A percentile compares a stretch with the other conserved stretches of the same genome.
Evolutionary conservation across 1,140 invertebrate species (phyloP).

Genomic region (Agraylea sexmaculata): DNA sequence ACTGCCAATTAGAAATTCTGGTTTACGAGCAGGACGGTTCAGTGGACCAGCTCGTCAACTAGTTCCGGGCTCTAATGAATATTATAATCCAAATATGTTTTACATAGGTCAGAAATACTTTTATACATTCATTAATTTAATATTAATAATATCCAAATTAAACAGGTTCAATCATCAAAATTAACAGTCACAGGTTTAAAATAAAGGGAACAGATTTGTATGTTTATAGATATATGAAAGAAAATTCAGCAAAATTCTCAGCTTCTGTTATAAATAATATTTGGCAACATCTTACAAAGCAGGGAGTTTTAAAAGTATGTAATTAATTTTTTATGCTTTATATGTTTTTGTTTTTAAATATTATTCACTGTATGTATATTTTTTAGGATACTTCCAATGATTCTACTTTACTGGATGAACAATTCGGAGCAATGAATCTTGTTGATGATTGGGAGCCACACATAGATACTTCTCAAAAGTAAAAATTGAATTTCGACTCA

Average conservation of each 20-base stretch:
- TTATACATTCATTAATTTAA: too few species aligned
- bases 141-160: too few species aligned
- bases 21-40: conserved; percentile 57
- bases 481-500: too few species aligned
- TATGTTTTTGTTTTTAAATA: too few species aligned
- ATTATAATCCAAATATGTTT: conserved; percentile 54
- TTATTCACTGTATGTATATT: too few species aligned
- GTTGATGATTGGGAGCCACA: too few species aligned
- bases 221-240: conserved; percentile 56
- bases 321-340: too few species aligned
- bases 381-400: too few species aligned
- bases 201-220: conserved; percentile 55
- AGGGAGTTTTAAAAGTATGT: conserved; percentile 46
- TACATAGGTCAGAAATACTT: conserved; percentile 38
- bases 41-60: conserved; percentile 52
- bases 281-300: conserved; percentile 45
- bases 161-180: conserved; percentile 45
- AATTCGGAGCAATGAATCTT: too few species aligned
- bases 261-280: conserved; percentile 48
- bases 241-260: conserved; percentile 55
- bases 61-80: conserved; percentile 50
- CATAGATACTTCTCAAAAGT: too few species aligned
- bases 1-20: conserved; percentile 50
- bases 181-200: conserved; percentile 54
- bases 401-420: too few species aligned